phyloP scores from a whole-genome alignment of 2,113 vertebrate species.

The Zootoca vivipara region DNA sequence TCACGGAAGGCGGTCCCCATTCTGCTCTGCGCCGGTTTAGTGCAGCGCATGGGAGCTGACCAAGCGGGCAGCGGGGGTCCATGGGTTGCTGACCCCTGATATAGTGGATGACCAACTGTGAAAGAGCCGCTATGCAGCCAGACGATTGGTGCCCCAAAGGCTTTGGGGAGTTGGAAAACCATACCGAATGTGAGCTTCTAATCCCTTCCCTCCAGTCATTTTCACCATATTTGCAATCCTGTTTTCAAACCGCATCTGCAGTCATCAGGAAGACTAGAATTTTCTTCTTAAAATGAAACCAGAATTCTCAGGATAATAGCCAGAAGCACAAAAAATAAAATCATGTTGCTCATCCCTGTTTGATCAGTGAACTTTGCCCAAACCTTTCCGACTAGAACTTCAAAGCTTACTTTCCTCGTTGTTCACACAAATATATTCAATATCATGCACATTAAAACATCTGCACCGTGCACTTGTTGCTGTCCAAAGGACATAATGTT shows the following conservation, averaged over 20 bases:
- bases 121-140: not conserved
- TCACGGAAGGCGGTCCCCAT: too few relatives aligned
- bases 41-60: too few relatives aligned
- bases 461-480: not conserved
- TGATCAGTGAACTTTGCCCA: not conserved
- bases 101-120: not conserved
- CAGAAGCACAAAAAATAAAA: not conserved
- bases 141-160: too few relatives aligned
- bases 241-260: not conserved
- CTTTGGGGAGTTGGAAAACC: not conserved
- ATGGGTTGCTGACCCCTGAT: too few relatives aligned
- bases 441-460: not conserved
- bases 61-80: too few relatives aligned
- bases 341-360: not conserved
- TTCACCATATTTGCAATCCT: too few relatives aligned
- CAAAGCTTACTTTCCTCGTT: not conserved
- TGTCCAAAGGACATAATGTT: not conserved
- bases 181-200: too few relatives aligned
- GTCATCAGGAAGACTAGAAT: not conserved
- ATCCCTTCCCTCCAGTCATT: too few relatives aligned
- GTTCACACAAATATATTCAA: not conserved
- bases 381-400: not conserved
- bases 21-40: too few relatives aligned
- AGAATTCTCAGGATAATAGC: not conserved
- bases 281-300: not conserved